Percentiles rank a stretch among this genome's conserved stretches.
These are phyloP conservation scores for Anthrax anthrax DNA, from an alignment of 2,888 invertebrate genomes.

Conservation along the genomic window DNA sequence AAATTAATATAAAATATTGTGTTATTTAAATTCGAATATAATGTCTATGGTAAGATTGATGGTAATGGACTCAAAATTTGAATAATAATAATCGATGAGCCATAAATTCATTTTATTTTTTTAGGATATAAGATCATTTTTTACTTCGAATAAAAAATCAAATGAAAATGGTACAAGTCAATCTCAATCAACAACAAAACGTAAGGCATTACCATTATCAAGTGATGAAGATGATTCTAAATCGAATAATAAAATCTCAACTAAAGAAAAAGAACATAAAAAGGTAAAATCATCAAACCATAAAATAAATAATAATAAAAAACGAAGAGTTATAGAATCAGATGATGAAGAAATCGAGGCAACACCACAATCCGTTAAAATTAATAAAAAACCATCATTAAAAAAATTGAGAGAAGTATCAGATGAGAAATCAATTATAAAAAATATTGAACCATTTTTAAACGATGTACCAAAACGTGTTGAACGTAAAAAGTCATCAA, in stretches of 20 bases:
- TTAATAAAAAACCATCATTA: conserved; percentile 17
- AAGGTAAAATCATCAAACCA: conserved; percentile 1
- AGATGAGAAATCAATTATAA: conserved; percentile 1
- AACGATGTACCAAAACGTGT: conserved; percentile 44
- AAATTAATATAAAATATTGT: too few relatives aligned
- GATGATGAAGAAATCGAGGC: conserved; percentile 35
- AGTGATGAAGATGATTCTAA: conserved; percentile 43
- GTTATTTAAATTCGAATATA: too few relatives aligned
- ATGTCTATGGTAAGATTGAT: too few relatives aligned
- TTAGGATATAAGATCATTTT: conserved; percentile 52
- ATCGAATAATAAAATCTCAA: conserved; percentile 13
- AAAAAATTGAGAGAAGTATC: conserved; percentile 21
- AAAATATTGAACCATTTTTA: conserved; percentile 42
- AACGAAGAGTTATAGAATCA: conserved; percentile 27
- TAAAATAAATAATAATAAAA: conserved; percentile 21
- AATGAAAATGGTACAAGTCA: neutral
- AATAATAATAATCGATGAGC: too few relatives aligned
- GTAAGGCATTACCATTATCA: conserved; percentile 30
- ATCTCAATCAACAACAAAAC: conserved; percentile 18
- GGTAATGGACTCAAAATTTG: too few relatives aligned
- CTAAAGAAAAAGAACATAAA: conserved; percentile 8
- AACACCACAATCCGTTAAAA: conserved; percentile 4
- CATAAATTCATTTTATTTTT: neutral
- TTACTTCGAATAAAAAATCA: conserved; percentile 27
- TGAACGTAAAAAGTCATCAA: conserved; percentile 32